Evolutionary conservation across 1,140 invertebrate genomes (phyloP), one percentile per base, ranked within the genome.

Genomic region (Drosophila lacteicornis): DNA sequence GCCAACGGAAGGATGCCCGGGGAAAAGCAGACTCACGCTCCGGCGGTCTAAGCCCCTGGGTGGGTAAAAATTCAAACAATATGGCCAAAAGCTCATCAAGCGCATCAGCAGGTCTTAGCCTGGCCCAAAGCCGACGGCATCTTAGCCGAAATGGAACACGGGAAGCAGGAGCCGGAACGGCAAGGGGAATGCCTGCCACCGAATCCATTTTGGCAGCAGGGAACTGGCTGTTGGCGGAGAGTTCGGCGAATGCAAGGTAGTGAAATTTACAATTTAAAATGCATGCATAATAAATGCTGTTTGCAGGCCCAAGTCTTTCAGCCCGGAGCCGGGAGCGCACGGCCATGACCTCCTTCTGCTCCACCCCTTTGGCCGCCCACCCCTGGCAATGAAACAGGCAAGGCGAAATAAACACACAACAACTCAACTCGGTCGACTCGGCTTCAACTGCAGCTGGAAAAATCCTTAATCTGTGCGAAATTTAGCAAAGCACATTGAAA

Each of bases 221-320:
- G 17, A 57, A n/a, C 25, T 9, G 13, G 30, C 57, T 30, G 27
- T 11, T 11, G 33, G 33, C 22, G 30, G 8, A 53, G 30, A 40
- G 43, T 50, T 49, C 2, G 43, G 43, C 53, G 43, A 19, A 43
- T 69, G 55, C 46, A 45, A 47, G 62, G 70, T 69, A 87, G 65
- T 78, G 65, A 87, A 87, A 87, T 87, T 82, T 82, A 87, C 77
- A 88, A 88, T 88, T 88, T 88, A 84, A 84, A 81, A 75, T 88
- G 78, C 84, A 88, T 88, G 84, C 80, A 88, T 88, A 88, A 88
- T 84, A 53, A 81, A 87, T 88, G 66, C 46, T 80, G 76, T 80
- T 82, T 82, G 80, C 71, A 74, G 69, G 61, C 73, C 68, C 71
- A 80, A 83, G 84, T 56, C 84, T 68, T 75, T 68, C 68, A 53